Conservation (phyloP, 2,797 vertebrate genomes). For the Tragelaphus eurycerus region DNA sequence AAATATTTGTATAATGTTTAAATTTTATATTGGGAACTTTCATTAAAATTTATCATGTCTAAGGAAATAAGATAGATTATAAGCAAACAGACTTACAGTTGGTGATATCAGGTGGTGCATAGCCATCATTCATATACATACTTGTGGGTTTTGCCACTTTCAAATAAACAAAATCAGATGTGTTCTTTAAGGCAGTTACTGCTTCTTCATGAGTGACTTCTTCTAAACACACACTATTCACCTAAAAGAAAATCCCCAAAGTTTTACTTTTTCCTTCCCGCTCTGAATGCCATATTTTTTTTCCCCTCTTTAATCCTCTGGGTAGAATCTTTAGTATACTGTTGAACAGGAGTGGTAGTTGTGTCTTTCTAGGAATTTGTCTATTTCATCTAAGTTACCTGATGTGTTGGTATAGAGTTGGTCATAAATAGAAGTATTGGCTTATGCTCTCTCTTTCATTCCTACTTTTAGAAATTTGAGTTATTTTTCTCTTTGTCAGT, state of each 20-base stretch:
- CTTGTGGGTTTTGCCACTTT: conserved; percentile 96
- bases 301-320: neutral
- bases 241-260: conserved; percentile 82
- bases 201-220: conserved; percentile 98
- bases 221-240: conserved; percentile 92
- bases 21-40: neutral
- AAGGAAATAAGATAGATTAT: conserved; percentile 23
- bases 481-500: neutral
- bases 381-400: neutral
- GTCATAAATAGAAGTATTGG: neutral
- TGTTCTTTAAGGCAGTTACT: conserved; percentile 97
- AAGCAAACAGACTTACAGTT: conserved; percentile 89
- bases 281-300: neutral
- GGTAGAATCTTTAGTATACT: neutral
- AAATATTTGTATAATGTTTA: conserved; percentile 23
- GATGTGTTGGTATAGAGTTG: neutral
- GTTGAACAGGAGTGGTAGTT: neutral
- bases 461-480: neutral
- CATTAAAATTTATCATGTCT: neutral
- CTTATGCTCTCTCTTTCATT: neutral
- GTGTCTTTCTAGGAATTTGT: neutral
- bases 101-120: conserved; percentile 93
- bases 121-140: conserved; percentile 96
- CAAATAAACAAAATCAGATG: conserved; percentile 95
- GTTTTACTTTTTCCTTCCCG: conserved; percentile 4